Evolutionary conservation across 2,888 invertebrate species (phyloP), one percentile per base, ranked within the genome.

Genomic region (Hirtodrosophila histrioides): DNA sequence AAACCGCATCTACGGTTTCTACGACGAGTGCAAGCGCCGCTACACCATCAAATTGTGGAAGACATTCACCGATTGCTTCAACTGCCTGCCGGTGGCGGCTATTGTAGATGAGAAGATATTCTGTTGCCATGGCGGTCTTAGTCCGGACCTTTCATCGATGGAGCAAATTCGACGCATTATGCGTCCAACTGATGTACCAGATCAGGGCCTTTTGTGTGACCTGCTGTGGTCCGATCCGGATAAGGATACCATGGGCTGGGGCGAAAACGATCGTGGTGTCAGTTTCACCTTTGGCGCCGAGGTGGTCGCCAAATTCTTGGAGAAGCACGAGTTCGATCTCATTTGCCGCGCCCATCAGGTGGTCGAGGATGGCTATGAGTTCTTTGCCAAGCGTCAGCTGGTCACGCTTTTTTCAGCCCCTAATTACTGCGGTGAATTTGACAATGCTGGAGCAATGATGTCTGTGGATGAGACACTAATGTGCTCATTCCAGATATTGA

Each of bases 301-400:
- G 94, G 94, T 99, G 82, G 99, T 99, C 36, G 97, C 98, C 90
- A 99, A 99, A 93, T 99, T 99, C 93, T 94, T 99, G 92, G 97
- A 98, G 92, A 99, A 99, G 93, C 99, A 99, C 93, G 99, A 99
- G 93, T 97, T 99, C 92, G 99, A 99, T 94, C 95, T 99, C 92
- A 99, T 99, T 92, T 99, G 99, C 93, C 95, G 99, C 91, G 99
- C 99, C 83, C 99, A 99, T 94, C 99, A 99, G 94, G 99, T 99
- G 60, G 99, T 99, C 0, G 99, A 99, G 92, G 99, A 99, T 92
- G 99, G 99, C 4, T 99, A 99, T 92, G 99, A 99, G 92, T 97
- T 97, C 93, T 97, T 97, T 92, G 99, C 99, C 58, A 99, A 99
- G 92, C 93, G 99, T 79, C 99, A 99, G 91, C 94, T 99, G 88